Percentiles rank a stretch among this genome's conserved stretches.
Evolutionary conservation across 2,113 vertebrate genomes (phyloP).

Genomic region (Cephalopterus ornatus): DNA sequence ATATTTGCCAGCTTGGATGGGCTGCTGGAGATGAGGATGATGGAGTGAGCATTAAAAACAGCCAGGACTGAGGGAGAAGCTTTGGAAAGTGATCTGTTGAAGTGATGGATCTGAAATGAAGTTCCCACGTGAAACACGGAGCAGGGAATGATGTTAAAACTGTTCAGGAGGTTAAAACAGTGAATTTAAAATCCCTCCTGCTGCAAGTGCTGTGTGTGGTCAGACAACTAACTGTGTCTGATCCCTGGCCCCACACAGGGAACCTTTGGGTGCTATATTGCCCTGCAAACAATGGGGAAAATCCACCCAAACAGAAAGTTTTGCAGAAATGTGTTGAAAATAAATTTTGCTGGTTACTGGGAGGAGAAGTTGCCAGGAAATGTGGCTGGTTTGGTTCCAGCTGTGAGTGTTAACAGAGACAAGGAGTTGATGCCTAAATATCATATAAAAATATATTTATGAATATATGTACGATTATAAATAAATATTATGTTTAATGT

Average conservation of each 20-base stretch:
- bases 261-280: neutral
- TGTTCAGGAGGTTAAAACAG: neutral
- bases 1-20: neutral
- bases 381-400: neutral
- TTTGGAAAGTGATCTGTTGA: neutral
- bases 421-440: neutral
- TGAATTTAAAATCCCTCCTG: neutral
- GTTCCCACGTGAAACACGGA: fast-evolving
- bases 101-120: neutral
- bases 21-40: neutral
- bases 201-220: neutral
- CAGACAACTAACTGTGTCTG: fast-evolving
- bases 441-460: too few relatives aligned
- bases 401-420: neutral
- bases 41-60: neutral
- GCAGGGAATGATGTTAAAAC: neutral
- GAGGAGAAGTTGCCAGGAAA: neutral
- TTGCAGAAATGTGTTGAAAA: neutral
- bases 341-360: neutral
- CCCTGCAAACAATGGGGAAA: neutral
- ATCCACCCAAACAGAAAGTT: neutral
- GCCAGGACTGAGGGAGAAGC: neutral
- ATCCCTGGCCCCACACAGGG: fast-evolving
- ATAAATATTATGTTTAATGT: too few relatives aligned
- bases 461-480: too few relatives aligned